phyloP scores from a whole-genome alignment of 2,888 invertebrate genomes.

The Volucella bombylans region DNA sequence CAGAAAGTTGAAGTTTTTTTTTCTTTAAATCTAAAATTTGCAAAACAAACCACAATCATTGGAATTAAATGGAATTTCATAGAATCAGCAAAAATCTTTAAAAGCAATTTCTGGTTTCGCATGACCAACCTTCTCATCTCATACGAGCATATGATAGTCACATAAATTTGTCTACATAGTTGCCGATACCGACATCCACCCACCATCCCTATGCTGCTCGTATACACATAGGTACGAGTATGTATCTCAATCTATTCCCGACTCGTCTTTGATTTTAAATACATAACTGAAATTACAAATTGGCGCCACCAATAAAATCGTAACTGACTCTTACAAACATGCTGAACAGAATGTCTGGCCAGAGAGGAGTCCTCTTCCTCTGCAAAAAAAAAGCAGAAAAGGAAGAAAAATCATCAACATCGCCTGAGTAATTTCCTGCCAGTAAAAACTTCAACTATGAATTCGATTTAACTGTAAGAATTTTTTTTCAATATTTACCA shows the following conservation, averaged over 20 bases:
- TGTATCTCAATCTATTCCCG: too few species aligned
- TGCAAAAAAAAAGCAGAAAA: background rate
- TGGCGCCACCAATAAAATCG: conserved; percentile 45
- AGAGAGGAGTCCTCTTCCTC: too few species aligned
- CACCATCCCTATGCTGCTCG: too few species aligned
- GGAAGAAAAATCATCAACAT: conserved; percentile 22
- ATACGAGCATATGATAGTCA: background rate
- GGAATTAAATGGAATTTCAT: too few species aligned
- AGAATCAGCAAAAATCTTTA: too few species aligned
- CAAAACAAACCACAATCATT: too few species aligned
- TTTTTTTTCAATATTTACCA: background rate
- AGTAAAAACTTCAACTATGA: conserved; percentile 6
- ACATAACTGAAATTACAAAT: conserved; percentile 4
- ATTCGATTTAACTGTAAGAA: conserved; percentile 23
- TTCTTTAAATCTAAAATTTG: too few species aligned
- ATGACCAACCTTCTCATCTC: too few species aligned
- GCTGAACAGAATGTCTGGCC: background rate
- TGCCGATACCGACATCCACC: background rate
- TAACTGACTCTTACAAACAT: background rate
- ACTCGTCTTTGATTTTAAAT: conserved; percentile 4
- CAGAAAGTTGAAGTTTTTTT: too few species aligned
- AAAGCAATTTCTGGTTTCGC: too few species aligned
- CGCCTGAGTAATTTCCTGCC: conserved; percentile 14
- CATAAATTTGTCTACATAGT: conserved; percentile 33
- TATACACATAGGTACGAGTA: too few species aligned